A percentile compares a stretch with the other conserved stretches of the same genome.
These are phyloP conservation scores for Labia minor DNA, from an alignment of 2,888 invertebrate genomes.

Conservation along the genomic window DNA sequence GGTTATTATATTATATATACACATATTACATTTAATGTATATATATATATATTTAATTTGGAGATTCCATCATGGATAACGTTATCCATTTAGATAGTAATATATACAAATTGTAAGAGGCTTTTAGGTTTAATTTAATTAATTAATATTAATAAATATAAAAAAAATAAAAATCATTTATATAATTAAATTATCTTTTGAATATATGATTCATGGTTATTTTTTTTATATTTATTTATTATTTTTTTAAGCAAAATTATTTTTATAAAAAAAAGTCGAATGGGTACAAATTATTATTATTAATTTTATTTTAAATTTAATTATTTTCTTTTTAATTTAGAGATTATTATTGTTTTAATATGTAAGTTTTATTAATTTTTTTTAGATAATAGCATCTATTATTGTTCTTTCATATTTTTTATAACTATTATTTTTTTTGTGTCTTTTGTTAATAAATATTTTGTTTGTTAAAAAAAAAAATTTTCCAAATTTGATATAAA, in stretches of 20 bases:
- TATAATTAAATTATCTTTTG: not conserved
- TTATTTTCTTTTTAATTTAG: no score
- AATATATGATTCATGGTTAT: not conserved
- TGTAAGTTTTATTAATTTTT: no score
- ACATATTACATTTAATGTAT: not conserved
- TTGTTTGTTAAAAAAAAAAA: no score
- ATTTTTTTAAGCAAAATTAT: not conserved
- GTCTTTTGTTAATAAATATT: no score
- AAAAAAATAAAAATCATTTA: not conserved
- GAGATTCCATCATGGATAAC: not conserved
- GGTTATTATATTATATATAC: not conserved
- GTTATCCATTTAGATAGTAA: not conserved
- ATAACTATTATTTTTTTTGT: no score
- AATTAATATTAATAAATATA: not conserved
- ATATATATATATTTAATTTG: not conserved
- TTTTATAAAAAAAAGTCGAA: slow-evolving; percentile 22
- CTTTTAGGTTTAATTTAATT: not conserved
- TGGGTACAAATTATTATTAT: slow-evolving; percentile 25
- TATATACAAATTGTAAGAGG: not conserved
- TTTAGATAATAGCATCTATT: no score
- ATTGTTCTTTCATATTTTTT: no score
- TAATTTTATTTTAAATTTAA: slow-evolving; percentile 26
- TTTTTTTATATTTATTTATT: not conserved
- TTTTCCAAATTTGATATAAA: no score
- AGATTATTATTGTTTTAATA: no score